A percentile compares a stretch with the other conserved stretches of the same genome.
Conservation (phyloP, 1,140 invertebrate species). For the Zophobas morio region DNA sequence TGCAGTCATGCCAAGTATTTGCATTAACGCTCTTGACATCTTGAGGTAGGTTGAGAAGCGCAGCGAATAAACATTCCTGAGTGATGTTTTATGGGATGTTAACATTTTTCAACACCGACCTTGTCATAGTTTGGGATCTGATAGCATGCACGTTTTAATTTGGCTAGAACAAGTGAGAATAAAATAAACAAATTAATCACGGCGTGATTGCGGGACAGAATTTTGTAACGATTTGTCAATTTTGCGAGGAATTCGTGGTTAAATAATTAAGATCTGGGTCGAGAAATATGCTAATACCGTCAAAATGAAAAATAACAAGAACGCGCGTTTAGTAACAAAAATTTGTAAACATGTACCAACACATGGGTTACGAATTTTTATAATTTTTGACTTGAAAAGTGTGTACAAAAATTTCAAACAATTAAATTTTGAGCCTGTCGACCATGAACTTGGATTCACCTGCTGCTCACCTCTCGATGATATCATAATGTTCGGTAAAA, state of each 20-base stretch:
- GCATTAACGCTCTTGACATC: neutral
- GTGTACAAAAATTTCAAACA: neutral
- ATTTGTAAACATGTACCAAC: no score
- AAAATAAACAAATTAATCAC: conserved; percentile 32
- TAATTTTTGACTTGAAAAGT: conserved; percentile 1
- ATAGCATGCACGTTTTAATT: neutral
- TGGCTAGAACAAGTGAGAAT: neutral
- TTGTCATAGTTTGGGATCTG: conserved; percentile 17
- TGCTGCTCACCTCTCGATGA: neutral
- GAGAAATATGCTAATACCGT: neutral
- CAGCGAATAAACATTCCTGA: neutral
- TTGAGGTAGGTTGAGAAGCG: conserved; percentile 5
- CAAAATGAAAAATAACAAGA: neutral
- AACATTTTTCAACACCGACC: conserved; percentile 13
- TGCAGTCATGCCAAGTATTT: no score
- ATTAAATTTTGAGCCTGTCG: neutral
- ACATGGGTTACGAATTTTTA: neutral
- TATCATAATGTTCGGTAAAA: conserved; percentile 18
- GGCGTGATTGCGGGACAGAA: neutral
- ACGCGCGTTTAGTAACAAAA: neutral
- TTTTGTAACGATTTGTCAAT: neutral
- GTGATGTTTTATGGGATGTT: conserved; percentile 14
- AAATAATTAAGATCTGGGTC: no score
- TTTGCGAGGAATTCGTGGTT: no score
- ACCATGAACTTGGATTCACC: conserved; percentile 14